Percentiles rank a stretch among this genome's conserved stretches.
These are phyloP conservation scores for Alethe castanea DNA, from an alignment of 2,113 vertebrate species.

Conservation along the genomic window DNA sequence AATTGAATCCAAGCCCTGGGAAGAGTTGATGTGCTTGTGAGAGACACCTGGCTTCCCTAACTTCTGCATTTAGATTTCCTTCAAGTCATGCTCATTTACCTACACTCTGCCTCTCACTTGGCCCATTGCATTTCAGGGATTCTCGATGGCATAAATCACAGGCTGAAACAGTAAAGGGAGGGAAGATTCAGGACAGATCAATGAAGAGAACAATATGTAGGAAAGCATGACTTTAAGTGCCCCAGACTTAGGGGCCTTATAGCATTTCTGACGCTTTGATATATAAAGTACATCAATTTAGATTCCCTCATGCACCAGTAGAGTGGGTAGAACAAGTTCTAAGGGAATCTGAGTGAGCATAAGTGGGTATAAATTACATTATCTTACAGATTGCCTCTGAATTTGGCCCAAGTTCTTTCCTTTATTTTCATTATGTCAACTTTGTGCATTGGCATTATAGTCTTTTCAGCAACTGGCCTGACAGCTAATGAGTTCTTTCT, in stretches of 20 bases:
- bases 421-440: conserved; percentile 65
- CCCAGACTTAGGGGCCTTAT: not conserved
- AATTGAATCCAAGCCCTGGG: not conserved
- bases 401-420: conserved; percentile 55
- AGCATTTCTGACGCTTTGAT: not conserved
- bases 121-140: not conserved
- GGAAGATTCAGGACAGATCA: not conserved
- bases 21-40: not conserved
- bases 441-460: not conserved
- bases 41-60: not conserved
- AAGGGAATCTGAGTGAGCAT: conserved; percentile 33
- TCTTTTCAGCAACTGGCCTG: not conserved
- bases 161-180: not conserved
- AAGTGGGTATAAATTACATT: conserved; percentile 59
- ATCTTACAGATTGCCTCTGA: conserved; percentile 50
- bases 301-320: conserved; percentile 23
- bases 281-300: conserved; percentile 43
- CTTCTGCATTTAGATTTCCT: not conserved
- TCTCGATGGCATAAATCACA: not conserved
- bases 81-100: not conserved
- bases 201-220: not conserved
- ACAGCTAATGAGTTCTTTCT: not conserved
- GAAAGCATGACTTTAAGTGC: not conserved
- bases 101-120: not conserved
- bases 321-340: conserved; percentile 32